phyloP scores from a whole-genome alignment of 2,797 vertebrate genomes.

The Chiroxiphia lanceolata region DNA sequence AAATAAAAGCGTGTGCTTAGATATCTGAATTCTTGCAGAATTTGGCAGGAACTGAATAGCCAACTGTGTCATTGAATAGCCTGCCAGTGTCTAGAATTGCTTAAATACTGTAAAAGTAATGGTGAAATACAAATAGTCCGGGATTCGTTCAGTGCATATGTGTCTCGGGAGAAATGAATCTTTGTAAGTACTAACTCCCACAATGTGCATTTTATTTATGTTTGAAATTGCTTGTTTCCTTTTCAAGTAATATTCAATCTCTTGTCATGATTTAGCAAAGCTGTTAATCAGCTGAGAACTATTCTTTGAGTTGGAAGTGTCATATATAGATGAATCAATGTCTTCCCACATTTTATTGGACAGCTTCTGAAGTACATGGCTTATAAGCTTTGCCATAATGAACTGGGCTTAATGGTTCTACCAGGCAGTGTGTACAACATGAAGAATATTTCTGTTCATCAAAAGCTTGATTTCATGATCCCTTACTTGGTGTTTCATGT shows the following conservation, averaged over 20 bases:
- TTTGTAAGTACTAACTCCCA: neutral
- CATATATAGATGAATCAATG: neutral
- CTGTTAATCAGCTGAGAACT: neutral
- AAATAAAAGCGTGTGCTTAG: neutral
- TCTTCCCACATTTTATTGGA: neutral
- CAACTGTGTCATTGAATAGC: neutral
- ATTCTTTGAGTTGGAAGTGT: neutral
- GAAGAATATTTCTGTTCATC: neutral
- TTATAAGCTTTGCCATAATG: neutral
- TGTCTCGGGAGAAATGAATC: neutral
- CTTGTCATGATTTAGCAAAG: neutral
- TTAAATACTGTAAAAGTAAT: neutral
- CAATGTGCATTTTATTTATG: neutral
- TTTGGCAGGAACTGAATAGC: slow-evolving; percentile 13
- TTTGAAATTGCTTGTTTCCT: neutral
- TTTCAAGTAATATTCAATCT: neutral
- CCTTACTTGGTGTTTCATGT: neutral
- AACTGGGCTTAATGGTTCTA: neutral
- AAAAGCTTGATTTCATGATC: neutral
- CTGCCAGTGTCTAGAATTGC: slow-evolving; percentile 10
- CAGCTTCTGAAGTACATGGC: neutral
- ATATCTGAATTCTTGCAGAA: neutral
- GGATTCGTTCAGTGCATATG: neutral
- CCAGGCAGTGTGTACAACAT: neutral
- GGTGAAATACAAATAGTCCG: slow-evolving; percentile 2